Evolutionary conservation across 1,140 invertebrate genomes (phyloP).

Genomic region (Solenopsis invicta): DNA sequence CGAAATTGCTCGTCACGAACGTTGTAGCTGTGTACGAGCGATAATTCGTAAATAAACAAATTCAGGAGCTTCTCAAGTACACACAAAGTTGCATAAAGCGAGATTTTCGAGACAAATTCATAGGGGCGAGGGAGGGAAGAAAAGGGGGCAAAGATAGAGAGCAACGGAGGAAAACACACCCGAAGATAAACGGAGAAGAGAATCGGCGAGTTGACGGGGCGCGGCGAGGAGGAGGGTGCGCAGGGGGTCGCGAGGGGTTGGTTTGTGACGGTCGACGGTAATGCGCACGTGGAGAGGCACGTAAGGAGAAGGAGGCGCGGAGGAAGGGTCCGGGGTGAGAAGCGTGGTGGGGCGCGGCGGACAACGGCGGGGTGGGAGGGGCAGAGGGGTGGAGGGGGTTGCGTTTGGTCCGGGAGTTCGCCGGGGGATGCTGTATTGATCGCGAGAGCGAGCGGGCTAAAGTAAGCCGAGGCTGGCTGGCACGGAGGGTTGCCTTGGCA

Average conservation of each 20-base stretch:
- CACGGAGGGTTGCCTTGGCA: slow-evolving; percentile 87
- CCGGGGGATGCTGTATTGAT: slow-evolving; percentile 86
- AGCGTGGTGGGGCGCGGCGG: no score
- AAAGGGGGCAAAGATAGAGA: slow-evolving; percentile 42
- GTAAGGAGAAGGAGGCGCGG: slow-evolving; percentile 35
- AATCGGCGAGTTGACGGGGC: slow-evolving; percentile 24
- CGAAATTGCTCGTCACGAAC: not conserved
- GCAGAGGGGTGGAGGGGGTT: slow-evolving; percentile 69
- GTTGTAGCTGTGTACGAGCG: not conserved
- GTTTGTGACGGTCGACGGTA: slow-evolving; percentile 60
- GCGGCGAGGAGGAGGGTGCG: not conserved
- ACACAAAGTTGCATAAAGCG: slow-evolving; percentile 22
- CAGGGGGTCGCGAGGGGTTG: slow-evolving; percentile 40
- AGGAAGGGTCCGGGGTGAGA: not conserved
- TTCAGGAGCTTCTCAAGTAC: not conserved
- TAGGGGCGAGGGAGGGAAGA: slow-evolving; percentile 11
- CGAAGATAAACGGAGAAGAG: slow-evolving; percentile 49
- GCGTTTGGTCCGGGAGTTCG: slow-evolving; percentile 85
- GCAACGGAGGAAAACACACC: slow-evolving; percentile 17
- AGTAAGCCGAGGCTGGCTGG: slow-evolving; percentile 83
- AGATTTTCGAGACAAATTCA: slow-evolving; percentile 36
- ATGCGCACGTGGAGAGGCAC: slow-evolving; percentile 62
- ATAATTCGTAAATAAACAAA: slow-evolving; percentile 47
- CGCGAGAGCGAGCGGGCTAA: slow-evolving; percentile 82
- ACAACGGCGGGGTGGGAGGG: no score